Evolutionary conservation across 2,113 vertebrate genomes (phyloP).

Genomic region (Scomber japonicus): DNA sequence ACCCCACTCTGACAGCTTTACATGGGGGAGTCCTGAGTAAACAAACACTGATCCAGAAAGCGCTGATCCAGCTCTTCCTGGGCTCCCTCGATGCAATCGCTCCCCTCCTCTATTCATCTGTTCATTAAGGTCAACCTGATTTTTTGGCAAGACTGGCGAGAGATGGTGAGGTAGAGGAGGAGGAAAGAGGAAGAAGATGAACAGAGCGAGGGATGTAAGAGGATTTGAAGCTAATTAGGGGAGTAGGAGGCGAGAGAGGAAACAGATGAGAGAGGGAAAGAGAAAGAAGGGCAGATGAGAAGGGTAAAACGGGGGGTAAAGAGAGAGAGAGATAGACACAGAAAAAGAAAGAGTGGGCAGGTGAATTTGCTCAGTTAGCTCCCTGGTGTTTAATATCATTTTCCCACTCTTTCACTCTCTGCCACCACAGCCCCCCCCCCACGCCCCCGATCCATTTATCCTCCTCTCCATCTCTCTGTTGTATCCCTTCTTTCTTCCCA

Average conservation of each 20-base stretch:
- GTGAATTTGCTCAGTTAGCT: slow-evolving; percentile 82
- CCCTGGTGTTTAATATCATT: slow-evolving; percentile 82
- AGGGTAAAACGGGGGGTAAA: slow-evolving; percentile 20
- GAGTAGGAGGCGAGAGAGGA: slow-evolving; percentile 67
- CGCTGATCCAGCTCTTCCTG: slow-evolving; percentile 74
- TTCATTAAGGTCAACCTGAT: slow-evolving; percentile 83
- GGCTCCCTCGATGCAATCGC: slow-evolving; percentile 69
- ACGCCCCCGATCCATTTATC: slow-evolving; percentile 61
- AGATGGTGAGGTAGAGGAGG: slow-evolving; percentile 55
- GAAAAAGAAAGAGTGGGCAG: slow-evolving; percentile 70
- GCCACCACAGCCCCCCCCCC: not conserved
- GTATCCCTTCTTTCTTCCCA: slow-evolving; percentile 63
- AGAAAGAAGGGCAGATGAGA: slow-evolving; percentile 40
- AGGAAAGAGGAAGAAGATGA: slow-evolving; percentile 54
- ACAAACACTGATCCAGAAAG: slow-evolving; percentile 74
- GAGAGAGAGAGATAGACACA: slow-evolving; percentile 16
- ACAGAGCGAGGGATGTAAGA: slow-evolving; percentile 65
- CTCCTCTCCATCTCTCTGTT: slow-evolving; percentile 64
- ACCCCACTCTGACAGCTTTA: slow-evolving; percentile 67
- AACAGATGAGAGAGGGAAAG: slow-evolving; percentile 52
- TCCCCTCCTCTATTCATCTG: slow-evolving; percentile 77
- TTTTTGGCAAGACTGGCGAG: slow-evolving; percentile 49
- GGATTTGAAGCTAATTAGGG: slow-evolving; percentile 80
- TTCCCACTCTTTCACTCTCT: slow-evolving; percentile 69
- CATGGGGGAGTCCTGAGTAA: slow-evolving; percentile 76